Conservation (phyloP, 2,888 invertebrate genomes). For the Teleogryllus oceanicus region DNA sequence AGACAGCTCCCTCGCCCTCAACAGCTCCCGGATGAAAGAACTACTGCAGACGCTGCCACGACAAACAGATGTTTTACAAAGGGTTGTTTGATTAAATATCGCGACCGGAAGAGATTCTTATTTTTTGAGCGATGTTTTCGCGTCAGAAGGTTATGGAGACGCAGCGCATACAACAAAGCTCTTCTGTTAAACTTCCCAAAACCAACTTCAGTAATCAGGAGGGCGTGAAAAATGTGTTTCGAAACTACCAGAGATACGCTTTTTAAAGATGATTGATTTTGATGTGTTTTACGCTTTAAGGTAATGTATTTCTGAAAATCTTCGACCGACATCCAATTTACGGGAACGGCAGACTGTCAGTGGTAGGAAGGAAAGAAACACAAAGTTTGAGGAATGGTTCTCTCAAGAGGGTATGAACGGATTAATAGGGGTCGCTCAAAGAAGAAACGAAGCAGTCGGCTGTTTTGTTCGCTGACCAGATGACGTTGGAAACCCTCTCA, state of each 20-base stretch:
- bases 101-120: neutral
- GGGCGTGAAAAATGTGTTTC: neutral
- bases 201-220: neutral
- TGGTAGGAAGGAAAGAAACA: neutral
- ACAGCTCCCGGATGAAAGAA: neutral
- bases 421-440: neutral
- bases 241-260: neutral
- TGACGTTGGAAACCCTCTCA: neutral
- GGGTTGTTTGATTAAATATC: slow-evolving; percentile 18
- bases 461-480: neutral
- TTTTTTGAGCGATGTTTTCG: neutral
- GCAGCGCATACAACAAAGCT: neutral
- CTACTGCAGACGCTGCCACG: neutral
- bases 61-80: slow-evolving; percentile 9
- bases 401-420: neutral
- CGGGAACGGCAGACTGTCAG: too few species aligned
- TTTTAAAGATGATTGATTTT: neutral
- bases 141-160: neutral
- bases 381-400: neutral
- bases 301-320: neutral
- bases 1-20: neutral
- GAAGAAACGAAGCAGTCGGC: neutral
- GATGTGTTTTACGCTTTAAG: neutral
- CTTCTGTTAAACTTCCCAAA: neutral
- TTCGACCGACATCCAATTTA: too few species aligned